These are phyloP conservation scores for Chloropsis hardwickii DNA, from an alignment of 2,113 vertebrate genomes.

Conservation along the genomic window DNA sequence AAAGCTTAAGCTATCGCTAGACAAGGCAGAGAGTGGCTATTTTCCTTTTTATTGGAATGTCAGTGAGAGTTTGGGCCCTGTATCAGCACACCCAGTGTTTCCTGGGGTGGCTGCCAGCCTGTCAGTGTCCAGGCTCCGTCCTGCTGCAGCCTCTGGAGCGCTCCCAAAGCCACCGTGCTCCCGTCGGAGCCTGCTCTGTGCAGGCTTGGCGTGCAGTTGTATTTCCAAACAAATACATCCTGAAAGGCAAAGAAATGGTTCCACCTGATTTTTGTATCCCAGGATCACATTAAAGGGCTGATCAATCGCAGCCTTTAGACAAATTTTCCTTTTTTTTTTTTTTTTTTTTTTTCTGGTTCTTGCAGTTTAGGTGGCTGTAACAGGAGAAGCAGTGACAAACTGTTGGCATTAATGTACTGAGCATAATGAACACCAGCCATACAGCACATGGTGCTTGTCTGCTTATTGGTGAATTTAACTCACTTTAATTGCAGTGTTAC, in stretches of 20 bases:
- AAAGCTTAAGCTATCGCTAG: neutral
- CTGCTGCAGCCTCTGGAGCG: neutral
- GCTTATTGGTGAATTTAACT: slow-evolving; percentile 68
- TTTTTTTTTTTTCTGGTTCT: neutral
- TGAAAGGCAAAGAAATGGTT: neutral
- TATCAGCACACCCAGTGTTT: fast-evolving
- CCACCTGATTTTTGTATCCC: neutral
- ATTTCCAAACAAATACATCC: neutral
- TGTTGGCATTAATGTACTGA: slow-evolving; percentile 46
- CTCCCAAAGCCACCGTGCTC: neutral
- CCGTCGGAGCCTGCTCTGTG: fast-evolving
- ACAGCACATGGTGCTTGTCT: slow-evolving; percentile 74
- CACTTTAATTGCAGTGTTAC: slow-evolving; percentile 70
- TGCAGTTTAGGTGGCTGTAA: neutral
- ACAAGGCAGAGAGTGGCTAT: neutral
- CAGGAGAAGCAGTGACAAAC: slow-evolving; percentile 53
- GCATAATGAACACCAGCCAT: slow-evolving; percentile 49
- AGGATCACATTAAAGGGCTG: neutral
- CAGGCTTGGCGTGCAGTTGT: neutral
- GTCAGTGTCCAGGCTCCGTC: neutral
- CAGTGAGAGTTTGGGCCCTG: neutral
- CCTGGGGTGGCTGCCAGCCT: neutral
- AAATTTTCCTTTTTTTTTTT: neutral
- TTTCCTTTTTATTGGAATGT: neutral
- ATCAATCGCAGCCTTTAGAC: neutral